Base-by-base conservation (phyloP, 2,797 vertebrate species). In the Phrynocephalus vlangalii region DNA sequence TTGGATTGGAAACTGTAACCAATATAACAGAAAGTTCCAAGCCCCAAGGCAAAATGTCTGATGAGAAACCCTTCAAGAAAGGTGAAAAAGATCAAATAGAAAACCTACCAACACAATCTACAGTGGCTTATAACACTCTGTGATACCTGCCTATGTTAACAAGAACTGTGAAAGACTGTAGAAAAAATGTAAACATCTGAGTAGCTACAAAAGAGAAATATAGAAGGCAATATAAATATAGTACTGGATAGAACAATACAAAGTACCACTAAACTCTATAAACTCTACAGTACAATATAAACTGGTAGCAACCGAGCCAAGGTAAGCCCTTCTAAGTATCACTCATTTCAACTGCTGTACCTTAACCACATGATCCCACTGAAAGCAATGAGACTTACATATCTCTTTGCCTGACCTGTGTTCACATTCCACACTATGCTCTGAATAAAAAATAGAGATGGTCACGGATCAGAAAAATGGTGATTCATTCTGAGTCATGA, bases 21-120 rank as follows among this genome's bases (percentile, higher is more conserved):
- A 73, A 95, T 94, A 92, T 91, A 96, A 96, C 95, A 95, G 20
- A 96, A 95, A 91, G 91, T 95, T 97, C 92, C 94, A 10, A 89
- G 82, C 89, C 94, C 96, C 5, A n/a, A 94, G 95, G 96, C 95
- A 94, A 96, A 95, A 96, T 92, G 87, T 93, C 95, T 96, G 91
- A 92, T 96, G 93, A 96, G 95, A 95, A 95, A 92, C 88, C 92
- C 92, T 96, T 93, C 92, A 92, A 94, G 94, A 94, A 92, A 79
- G 83, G 86, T 84, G 87, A 44, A 93, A 76, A 76, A 80, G 86
- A 92, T 91, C 90, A 91, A 88, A 87, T 91, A 88, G 88, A 94
- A 70, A 95, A 70, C 92, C 84, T 94, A 91, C 16, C 22, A 94
- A 91, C 87, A 92, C 89, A 86, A 44, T 93, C 94, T 75, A 75